Percentiles rank a stretch among this genome's conserved stretches.
Evolutionary conservation across 2,888 invertebrate species (phyloP).

Genomic region (Odontothrips loti): DNA sequence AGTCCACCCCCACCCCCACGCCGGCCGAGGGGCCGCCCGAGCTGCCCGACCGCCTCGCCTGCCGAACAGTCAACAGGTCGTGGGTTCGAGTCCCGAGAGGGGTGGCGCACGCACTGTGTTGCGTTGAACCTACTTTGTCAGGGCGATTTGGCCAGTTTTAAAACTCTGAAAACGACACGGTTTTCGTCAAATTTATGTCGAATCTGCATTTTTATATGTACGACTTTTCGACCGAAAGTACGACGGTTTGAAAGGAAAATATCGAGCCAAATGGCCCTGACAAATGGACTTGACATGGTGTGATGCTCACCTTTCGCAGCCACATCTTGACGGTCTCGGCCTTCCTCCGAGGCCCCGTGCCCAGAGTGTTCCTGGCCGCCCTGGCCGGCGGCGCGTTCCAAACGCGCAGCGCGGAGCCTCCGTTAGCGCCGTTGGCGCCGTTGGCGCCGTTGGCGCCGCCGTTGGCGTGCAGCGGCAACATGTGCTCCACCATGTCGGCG

Average conservation of each 20-base stretch:
- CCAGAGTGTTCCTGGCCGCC: slow-evolving; percentile 31
- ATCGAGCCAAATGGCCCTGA: not conserved
- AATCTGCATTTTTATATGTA: no score
- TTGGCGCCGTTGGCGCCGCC: slow-evolving; percentile 42
- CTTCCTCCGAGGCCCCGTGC: slow-evolving; percentile 14
- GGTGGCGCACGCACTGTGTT: no score
- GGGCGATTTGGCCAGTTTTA: no score
- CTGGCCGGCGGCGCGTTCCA: slow-evolving; percentile 33
- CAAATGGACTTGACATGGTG: not conserved
- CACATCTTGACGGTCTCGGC: slow-evolving; percentile 44
- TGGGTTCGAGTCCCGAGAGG: not conserved
- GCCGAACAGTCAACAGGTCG: not conserved
- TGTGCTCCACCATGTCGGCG: slow-evolving; percentile 28
- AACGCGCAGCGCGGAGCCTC: slow-evolving; percentile 33
- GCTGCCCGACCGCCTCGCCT: slow-evolving; percentile 19
- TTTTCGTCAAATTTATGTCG: no score
- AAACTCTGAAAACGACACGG: no score
- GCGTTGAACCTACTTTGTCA: no score
- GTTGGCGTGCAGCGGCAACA: slow-evolving; percentile 35
- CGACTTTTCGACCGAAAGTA: no score
- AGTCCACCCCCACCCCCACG: no score
- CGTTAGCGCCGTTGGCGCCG: slow-evolving; percentile 37
- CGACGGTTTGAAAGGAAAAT: no score
- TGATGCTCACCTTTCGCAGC: slow-evolving; percentile 44
- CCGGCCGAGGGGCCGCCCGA: not conserved